Base-by-base conservation (phyloP, 2,797 vertebrate species). In the Tapirus indicus region DNA sequence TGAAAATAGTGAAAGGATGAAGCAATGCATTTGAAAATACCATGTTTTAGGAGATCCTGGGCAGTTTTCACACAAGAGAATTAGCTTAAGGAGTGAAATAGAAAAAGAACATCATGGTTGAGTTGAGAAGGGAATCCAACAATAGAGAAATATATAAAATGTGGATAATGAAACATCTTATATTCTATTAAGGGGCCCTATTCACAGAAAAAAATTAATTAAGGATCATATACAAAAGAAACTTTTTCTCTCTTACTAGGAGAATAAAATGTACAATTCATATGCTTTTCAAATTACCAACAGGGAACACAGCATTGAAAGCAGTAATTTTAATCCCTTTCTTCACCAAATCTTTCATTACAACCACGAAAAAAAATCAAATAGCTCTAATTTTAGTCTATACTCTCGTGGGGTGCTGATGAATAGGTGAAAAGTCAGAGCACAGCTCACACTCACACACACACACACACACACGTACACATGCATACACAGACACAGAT, bases 321-420 rank as follows among this genome's bases (percentile, higher is more conserved):
- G 79, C 58, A 85, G 44, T 95, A 83, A 94, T 96, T 95, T 93
- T 49, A 71, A 87, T 74, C 27, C 44, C 35, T 94, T 96, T 91
- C 71, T 96, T 94, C 69, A 79, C 11, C 32, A 93, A 97, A 94
- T 8, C 88, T 97, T 93, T 95, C 95, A 96, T 97, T 97, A 95
- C n/a, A 92, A 88, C 54, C 20, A 18, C 47, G 89, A 84, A 92
- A 96, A 90, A 85, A 66, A 29, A 78, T 75, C 69, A 62, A 96
- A 88, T 52, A 86, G 68, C 54, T 94, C 56, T 96, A 84, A 94
- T 94, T 96, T 96, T 92, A 27, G 47, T 68, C 60, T 35, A 35
- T 72, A 69, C 21, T 20, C 41, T 87, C 52, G 27, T 21, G 60
- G 64, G 49, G 23, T n/a, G 6, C 72, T 82, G 14, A 66, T n/a